Evolutionary conservation across 2,888 invertebrate genomes (phyloP).

Genomic region (Exocentrus adspersus): DNA sequence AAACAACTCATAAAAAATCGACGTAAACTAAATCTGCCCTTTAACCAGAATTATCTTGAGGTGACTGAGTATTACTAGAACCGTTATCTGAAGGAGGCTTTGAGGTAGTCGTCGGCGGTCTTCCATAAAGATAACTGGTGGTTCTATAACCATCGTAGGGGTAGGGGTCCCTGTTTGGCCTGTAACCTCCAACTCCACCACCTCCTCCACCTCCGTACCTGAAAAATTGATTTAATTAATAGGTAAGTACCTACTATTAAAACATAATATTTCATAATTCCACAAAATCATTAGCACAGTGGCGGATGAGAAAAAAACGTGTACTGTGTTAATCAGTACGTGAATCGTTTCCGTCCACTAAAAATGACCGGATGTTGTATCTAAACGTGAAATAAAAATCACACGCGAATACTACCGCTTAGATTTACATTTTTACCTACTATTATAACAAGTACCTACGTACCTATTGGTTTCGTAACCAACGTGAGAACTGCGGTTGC

Average conservation of each 20-base stretch:
- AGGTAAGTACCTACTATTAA: too few relatives aligned
- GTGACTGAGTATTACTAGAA: constrained; percentile 59
- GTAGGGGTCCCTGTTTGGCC: constrained; percentile 54
- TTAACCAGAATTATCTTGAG: constrained; percentile 45
- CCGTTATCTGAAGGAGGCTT: constrained; percentile 57
- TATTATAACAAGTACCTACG: too few relatives aligned
- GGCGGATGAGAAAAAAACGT: neutral
- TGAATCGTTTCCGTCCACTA: constrained; percentile 13
- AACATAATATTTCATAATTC: too few relatives aligned
- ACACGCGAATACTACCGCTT: constrained; percentile 25
- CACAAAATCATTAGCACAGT: too few relatives aligned
- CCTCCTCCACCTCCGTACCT: constrained; percentile 22
- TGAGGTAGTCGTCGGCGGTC: constrained; percentile 63
- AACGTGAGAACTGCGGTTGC: neutral
- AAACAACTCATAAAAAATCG: constrained; percentile 5
- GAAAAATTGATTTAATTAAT: too few relatives aligned
- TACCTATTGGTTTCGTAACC: constrained; percentile 3
- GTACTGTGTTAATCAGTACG: constrained; percentile 14
- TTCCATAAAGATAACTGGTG: constrained; percentile 69
- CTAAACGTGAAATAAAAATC: constrained; percentile 22
- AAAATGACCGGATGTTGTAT: constrained; percentile 28
- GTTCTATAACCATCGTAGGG: constrained; percentile 58
- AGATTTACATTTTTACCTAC: constrained; percentile 1
- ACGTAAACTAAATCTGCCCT: constrained; percentile 1
- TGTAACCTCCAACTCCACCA: constrained; percentile 37